Evolutionary conservation across 2,113 vertebrate genomes (phyloP).

Genomic region (Oceanodroma tethys): DNA sequence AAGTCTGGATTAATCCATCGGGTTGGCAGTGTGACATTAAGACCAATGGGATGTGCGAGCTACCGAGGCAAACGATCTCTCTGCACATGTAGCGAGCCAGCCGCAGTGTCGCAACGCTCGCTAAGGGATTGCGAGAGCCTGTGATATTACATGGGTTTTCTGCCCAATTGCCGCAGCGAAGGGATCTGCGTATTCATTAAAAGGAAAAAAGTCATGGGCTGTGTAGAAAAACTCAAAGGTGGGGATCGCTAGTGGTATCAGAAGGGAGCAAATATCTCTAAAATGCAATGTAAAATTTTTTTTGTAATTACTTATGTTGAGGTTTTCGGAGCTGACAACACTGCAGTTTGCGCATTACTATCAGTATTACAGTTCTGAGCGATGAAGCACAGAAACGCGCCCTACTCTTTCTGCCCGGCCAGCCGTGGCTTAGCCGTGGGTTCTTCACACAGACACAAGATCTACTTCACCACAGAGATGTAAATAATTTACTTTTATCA

Average conservation of each 20-base stretch:
- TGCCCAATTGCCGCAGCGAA: background rate
- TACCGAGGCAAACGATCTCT: background rate
- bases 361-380: background rate
- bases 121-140: background rate
- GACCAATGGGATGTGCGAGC: background rate
- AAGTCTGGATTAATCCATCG: background rate
- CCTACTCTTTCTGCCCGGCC: background rate
- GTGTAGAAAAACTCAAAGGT: background rate
- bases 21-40: background rate
- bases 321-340: background rate
- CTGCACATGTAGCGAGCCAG: background rate
- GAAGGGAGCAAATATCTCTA: background rate
- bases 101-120: fast-evolving
- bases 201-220: background rate
- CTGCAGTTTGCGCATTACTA: background rate
- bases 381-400: background rate
- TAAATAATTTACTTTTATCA: background rate
- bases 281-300: background rate
- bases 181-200: background rate
- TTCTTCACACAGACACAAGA: background rate
- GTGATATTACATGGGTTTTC: background rate
- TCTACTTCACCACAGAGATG: background rate
- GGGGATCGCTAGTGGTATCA: background rate
- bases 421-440: background rate
- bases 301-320: background rate